Evolutionary conservation across 2,888 invertebrate species (phyloP).

Genomic region (Odontocerum albicorne): DNA sequence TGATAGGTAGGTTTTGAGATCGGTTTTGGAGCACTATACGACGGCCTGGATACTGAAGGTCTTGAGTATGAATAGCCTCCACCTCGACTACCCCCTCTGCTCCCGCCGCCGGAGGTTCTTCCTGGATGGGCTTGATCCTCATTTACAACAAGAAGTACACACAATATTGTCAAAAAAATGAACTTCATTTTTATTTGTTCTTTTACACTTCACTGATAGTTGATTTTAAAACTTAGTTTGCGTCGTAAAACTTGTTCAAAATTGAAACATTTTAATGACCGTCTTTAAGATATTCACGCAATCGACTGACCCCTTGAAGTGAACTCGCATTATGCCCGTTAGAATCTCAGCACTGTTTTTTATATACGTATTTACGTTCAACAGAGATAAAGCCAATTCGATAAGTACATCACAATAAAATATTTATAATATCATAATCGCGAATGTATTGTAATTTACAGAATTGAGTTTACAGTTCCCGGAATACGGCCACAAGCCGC

Average conservation of each 20-base stretch:
- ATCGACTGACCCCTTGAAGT: background rate
- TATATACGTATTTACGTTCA: too few relatives aligned
- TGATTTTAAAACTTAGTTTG: too few relatives aligned
- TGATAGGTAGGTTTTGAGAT: background rate
- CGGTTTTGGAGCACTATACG: background rate
- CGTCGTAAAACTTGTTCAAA: background rate
- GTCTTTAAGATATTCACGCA: background rate
- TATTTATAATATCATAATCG: too few relatives aligned
- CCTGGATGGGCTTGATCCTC: background rate
- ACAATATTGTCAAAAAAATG: background rate
- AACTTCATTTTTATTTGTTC: conserved; percentile 4
- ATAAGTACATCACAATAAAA: too few relatives aligned
- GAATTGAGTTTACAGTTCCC: too few relatives aligned
- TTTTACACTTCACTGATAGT: too few relatives aligned
- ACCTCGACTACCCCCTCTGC: conserved; percentile 8
- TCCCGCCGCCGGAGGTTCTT: conserved; percentile 1
- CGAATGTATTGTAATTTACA: too few relatives aligned
- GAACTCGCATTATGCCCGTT: background rate
- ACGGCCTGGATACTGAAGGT: background rate
- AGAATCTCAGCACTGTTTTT: too few relatives aligned
- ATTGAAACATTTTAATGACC: background rate
- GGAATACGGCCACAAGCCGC: too few relatives aligned
- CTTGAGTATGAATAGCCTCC: background rate
- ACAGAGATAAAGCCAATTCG: too few relatives aligned
- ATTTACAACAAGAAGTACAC: background rate